Conservation (phyloP, 2,113 vertebrate species). For the Zosterops japonicus region DNA sequence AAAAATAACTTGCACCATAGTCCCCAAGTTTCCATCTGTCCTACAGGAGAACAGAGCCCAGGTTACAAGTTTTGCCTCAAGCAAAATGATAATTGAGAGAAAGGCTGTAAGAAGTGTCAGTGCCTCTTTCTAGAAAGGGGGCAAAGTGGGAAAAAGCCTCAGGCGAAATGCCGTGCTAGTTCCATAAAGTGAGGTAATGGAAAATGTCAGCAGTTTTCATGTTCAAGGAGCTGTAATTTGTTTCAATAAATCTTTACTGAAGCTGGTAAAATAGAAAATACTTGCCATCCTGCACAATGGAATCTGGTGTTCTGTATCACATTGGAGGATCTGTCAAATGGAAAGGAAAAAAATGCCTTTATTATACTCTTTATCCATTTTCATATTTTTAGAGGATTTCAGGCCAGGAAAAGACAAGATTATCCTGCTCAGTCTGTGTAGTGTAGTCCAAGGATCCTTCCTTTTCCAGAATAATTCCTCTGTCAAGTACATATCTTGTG, state of each 20-base stretch:
- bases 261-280: neutral
- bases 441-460: neutral
- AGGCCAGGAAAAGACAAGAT: neutral
- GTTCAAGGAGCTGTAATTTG: neutral
- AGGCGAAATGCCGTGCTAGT: neutral
- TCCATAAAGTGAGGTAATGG: neutral
- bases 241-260: neutral
- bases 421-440: neutral
- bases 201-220: neutral
- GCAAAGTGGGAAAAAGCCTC: neutral
- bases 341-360: neutral
- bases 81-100: conserved; percentile 2
- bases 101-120: neutral
- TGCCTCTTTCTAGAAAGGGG: neutral
- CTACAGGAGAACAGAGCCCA: neutral
- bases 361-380: neutral
- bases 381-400: neutral
- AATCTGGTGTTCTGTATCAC: neutral
- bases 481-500: neutral
- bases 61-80: neutral
- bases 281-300: neutral
- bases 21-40: neutral
- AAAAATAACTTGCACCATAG: neutral
- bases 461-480: neutral
- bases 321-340: neutral